Evolutionary conservation across 2,797 vertebrate genomes (phyloP).

Genomic region (Pachyuromys duprasi): DNA sequence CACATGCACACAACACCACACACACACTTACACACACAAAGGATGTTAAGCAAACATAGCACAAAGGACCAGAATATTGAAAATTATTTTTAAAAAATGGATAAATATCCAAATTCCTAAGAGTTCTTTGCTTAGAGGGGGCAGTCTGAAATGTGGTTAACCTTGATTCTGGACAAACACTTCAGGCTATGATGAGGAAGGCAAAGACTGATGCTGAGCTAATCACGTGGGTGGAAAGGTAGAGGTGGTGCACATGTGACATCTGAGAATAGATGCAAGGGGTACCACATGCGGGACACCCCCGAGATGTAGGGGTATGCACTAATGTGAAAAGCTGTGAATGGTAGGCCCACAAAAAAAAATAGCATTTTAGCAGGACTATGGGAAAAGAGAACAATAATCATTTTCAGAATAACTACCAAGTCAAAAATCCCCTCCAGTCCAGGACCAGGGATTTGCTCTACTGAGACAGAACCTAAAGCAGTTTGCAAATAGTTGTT

Average conservation of each 20-base stretch:
- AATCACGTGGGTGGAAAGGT: not conserved
- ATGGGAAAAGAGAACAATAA: too few relatives aligned
- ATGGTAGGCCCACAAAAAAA: too few relatives aligned
- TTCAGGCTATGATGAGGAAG: rapidly evolving
- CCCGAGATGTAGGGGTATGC: rapidly evolving
- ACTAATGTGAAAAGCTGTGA: rapidly evolving
- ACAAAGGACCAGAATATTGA: not conserved
- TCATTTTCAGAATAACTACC: not conserved
- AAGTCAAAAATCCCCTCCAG: not conserved
- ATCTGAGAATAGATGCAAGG: too few relatives aligned
- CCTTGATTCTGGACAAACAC: not conserved
- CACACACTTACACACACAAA: not conserved
- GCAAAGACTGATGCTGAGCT: rapidly evolving
- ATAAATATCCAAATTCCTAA: too few relatives aligned
- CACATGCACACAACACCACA: too few relatives aligned
- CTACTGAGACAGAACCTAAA: not conserved
- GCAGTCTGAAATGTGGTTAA: not conserved
- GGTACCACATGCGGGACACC: rapidly evolving
- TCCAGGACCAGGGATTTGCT: not conserved
- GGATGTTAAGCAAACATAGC: not conserved
- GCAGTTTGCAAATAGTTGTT: not conserved
- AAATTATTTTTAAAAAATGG: too few relatives aligned
- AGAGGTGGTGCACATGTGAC: too few relatives aligned
- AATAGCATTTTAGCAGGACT: rapidly evolving
- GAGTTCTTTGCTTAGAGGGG: not conserved